A percentile compares a stretch with the other conserved stretches of the same genome.
Conservation (phyloP, 2,888 invertebrate genomes). For the Tetranychus truncatus region DNA sequence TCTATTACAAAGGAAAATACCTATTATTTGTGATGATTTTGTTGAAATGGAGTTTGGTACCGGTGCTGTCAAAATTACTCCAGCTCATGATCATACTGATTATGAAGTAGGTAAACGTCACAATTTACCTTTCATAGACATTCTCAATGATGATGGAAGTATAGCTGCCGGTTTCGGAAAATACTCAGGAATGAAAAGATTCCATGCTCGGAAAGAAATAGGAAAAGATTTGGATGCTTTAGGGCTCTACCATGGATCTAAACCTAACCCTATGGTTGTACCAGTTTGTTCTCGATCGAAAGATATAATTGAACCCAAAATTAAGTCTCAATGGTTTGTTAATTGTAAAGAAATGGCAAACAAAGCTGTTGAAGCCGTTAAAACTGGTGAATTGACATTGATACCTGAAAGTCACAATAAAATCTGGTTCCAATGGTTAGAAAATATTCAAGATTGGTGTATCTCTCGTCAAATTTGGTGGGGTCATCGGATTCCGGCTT, state of each 20-base stretch:
- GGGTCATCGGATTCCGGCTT: slow-evolving; percentile 96
- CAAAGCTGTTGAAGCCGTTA: slow-evolving; percentile 59
- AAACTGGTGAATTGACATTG: slow-evolving; percentile 60
- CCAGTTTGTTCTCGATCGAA: slow-evolving; percentile 82
- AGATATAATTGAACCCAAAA: slow-evolving; percentile 85
- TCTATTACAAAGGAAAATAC: slow-evolving; percentile 55
- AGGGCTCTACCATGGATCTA: slow-evolving; percentile 54
- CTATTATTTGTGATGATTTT: slow-evolving; percentile 75
- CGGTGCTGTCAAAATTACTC: slow-evolving; percentile 94
- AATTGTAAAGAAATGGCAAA: slow-evolving; percentile 74
- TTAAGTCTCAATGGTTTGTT: slow-evolving; percentile 95
- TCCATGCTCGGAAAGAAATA: slow-evolving; percentile 66
- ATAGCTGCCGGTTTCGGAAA: slow-evolving; percentile 59
- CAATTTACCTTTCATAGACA: slow-evolving; percentile 62
- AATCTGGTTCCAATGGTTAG: slow-evolving; percentile 91
- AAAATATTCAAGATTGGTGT: slow-evolving; percentile 93
- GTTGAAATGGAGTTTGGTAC: slow-evolving; percentile 92
- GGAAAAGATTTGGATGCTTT: slow-evolving; percentile 52
- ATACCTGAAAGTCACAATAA: slow-evolving; percentile 76
- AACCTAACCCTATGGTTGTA: slow-evolving; percentile 86
- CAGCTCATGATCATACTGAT: slow-evolving; percentile 91
- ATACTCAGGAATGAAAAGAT: slow-evolving; percentile 67
- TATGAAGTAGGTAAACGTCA: slow-evolving; percentile 85
- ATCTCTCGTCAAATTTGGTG: slow-evolving; percentile 95
- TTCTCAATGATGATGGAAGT: slow-evolving; percentile 75